Evolutionary conservation across 2,888 invertebrate species (phyloP).

Genomic region (Linnaemya tessellans): DNA sequence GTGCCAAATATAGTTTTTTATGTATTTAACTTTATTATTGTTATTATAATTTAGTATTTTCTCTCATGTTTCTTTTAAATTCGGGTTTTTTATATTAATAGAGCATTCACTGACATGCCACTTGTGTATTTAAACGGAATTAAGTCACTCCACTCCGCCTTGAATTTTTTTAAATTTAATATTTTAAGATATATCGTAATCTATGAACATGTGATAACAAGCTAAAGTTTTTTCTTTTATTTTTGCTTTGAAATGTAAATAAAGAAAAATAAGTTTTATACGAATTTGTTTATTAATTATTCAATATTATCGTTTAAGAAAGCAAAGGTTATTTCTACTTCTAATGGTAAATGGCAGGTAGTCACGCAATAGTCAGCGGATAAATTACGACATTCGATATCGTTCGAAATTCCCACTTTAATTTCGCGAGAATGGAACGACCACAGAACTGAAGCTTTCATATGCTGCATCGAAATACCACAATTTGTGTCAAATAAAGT

Average conservation of each 20-base stretch:
- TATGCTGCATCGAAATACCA: no score
- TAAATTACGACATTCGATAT: no score
- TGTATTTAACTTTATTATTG: not conserved
- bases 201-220: constrained; percentile 5
- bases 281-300: not conserved
- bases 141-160: constrained; percentile 5
- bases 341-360: no score
- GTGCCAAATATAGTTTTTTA: constrained; percentile 46
- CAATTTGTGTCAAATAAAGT: no score
- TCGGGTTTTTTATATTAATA: not conserved
- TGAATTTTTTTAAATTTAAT: constrained; percentile 1
- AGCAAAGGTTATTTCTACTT: no score
- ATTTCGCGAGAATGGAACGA: no score
- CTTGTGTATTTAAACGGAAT: not conserved
- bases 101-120: not conserved
- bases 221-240: not conserved
- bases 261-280: constrained; percentile 11
- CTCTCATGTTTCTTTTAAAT: not conserved
- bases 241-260: not conserved
- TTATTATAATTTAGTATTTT: not conserved
- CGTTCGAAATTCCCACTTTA: no score
- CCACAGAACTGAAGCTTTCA: no score
- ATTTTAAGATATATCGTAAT: not conserved
- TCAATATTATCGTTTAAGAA: not conserved
- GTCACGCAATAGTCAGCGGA: no score